Evolutionary conservation across 2,888 invertebrate species (phyloP).

Genomic region (Pseudococcus longispinus): DNA sequence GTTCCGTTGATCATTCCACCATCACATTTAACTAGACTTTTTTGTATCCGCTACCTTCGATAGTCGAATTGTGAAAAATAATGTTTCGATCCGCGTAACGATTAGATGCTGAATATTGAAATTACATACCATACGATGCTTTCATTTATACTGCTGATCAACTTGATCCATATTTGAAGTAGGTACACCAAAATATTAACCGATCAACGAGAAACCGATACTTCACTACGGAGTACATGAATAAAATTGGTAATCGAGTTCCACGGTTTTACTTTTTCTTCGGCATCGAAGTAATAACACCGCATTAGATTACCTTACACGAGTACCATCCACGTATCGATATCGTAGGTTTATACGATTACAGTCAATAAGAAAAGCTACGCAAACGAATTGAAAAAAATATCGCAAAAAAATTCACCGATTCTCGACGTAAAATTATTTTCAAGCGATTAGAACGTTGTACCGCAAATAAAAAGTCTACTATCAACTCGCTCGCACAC

Average conservation of each 20-base stretch:
- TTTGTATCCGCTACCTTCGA: no score
- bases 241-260: neutral
- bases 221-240: neutral
- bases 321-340: no score
- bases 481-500: neutral
- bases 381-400: neutral
- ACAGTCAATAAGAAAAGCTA: no score
- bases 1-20: no score
- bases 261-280: no score
- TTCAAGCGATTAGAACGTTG: neutral
- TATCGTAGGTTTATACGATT: no score
- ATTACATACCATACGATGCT: conserved; percentile 49
- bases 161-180: neutral
- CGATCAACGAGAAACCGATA: neutral
- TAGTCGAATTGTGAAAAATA: no score
- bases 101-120: neutral
- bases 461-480: neutral
- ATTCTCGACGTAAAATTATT: neutral
- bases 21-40: no score
- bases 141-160: conserved; percentile 47
- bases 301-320: no score
- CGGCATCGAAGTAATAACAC: no score
- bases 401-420: no score
- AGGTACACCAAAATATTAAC: neutral
- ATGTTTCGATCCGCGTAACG: no score